phyloP scores from a whole-genome alignment of 2,888 invertebrate genomes.

The Idaea dimidiata region DNA sequence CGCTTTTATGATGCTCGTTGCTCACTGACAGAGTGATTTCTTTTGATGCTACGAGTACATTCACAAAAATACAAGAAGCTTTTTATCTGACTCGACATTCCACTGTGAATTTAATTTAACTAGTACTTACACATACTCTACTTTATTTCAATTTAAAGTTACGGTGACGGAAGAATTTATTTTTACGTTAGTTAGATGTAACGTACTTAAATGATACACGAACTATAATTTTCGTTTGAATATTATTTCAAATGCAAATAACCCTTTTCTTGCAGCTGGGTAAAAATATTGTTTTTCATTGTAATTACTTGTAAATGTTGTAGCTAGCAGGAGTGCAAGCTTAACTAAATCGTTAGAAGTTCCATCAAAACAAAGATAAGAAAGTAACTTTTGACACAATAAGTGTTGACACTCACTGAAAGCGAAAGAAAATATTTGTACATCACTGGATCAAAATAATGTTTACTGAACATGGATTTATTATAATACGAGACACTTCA shows the following conservation, averaged over 20 bases:
- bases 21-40: not conserved
- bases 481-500: not conserved
- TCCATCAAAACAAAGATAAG: not conserved
- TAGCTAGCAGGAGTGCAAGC: too few species aligned
- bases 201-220: too few species aligned
- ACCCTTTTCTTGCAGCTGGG: too few species aligned
- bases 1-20: not conserved
- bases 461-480: slow-evolving; percentile 4
- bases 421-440: slow-evolving; percentile 1
- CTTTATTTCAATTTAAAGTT: not conserved
- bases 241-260: too few species aligned
- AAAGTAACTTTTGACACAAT: not conserved
- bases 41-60: not conserved
- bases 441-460: slow-evolving; percentile 2
- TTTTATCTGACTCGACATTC: not conserved
- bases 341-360: not conserved
- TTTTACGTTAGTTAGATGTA: too few species aligned
- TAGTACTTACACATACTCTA: not conserved
- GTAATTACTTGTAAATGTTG: too few species aligned
- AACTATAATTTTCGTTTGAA: too few species aligned
- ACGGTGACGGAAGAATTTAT: not conserved
- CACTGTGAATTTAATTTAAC: not conserved
- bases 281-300: too few species aligned
- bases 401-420: not conserved
- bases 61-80: not conserved